Evolutionary conservation across 2,113 vertebrate genomes (phyloP), one percentile per base, ranked within the genome.

Genomic region (Prinia subflava): DNA sequence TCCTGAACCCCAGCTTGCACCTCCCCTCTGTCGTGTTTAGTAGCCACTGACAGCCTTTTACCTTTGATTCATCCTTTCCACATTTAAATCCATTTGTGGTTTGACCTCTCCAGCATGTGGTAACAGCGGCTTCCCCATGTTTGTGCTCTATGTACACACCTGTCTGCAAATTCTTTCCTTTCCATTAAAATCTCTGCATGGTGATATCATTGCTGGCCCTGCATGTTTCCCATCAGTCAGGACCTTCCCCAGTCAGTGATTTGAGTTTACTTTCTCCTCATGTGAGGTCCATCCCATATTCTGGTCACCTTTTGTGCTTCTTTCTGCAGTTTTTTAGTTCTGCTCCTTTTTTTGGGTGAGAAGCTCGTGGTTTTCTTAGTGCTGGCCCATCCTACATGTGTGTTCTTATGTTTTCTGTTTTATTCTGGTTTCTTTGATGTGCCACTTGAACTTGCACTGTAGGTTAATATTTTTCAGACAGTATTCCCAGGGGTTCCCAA

Each of bases 331-430:
- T 75, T 84, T 59, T 41, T 21, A 18, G 18, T 50, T 75, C 39
- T 65, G 31, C 22, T 67, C 9, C 44, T 50, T 31, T 59, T 64
- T 60, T 44, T 4, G 24, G 39, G 42, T 21, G 52, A 70, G 30
- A 33, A 14, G 37, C 60, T 92, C 2, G 0, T 1, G 0, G 33
- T 67, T 87, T 63, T 44, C 21, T n/a, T 44, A 55, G 27, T 0
- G 0, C 60, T 73, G 65, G 8, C 41, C 23, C 52, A 13, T 63
- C 57, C 47, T 68, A 39, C 39, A 4, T 87, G 16, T 67, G 2
- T 37, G 11, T n/a, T 83, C 42, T 52, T 13, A 7, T 0, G 8
- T 37, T 49, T 84, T 41, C 28, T 67, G 47, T 0, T 89, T 79
- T 75, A 11, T 68, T 68, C 35, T 75, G 44, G 17, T 74, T 85